Base-by-base conservation (phyloP, 2,113 vertebrate genomes). In the Bubo scandiacus region DNA sequence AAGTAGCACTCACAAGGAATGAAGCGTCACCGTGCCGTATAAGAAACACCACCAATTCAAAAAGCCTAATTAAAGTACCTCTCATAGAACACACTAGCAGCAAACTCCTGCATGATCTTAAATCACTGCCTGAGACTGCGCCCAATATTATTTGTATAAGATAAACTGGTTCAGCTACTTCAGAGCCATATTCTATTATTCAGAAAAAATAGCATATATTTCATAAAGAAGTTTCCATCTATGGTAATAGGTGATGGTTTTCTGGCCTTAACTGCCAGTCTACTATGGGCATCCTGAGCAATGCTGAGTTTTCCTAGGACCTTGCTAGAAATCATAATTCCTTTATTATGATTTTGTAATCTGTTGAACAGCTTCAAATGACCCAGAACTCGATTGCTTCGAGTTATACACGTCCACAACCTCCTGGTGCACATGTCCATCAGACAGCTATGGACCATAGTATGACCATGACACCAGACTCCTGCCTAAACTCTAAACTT, bases 1-100 rank as follows among this genome's bases (percentile, higher is more conserved):
- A 81, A 72, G 52, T 1, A 94, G 49, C 25, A 10, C 15, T 57
- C 19, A 4, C 5, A 25, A 81, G 65, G 57, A 81, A 59, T 3
- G 13, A 47, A 30, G 61, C 5, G 0, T 4, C 58, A 20, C 17
- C 55, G 23, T 10, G 45, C 30, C 34, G 12, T 2, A 1, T 4
- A 51, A 61, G 55, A 70, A 83, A 38, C 5, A 36, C 8, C 74
- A 88, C 5, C 22, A 15, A 42, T 54, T 57, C 58, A 43, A 57
- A 57, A 70, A 71, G 54, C 30, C 30, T 21, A 21, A 86, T 79
- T 86, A 52, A 83, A 93, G 47, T 34, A 55, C 26, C 19, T 51
- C 52, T 40, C 61, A 47, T 1, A 49, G 49, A 81, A 59, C 63
- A 34, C 3, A 79, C 67, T 2, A 78, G 55, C 49, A 81, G 52